Evolutionary conservation across 2,113 vertebrate species (phyloP).

Genomic region (Saguinus imperator): DNA sequence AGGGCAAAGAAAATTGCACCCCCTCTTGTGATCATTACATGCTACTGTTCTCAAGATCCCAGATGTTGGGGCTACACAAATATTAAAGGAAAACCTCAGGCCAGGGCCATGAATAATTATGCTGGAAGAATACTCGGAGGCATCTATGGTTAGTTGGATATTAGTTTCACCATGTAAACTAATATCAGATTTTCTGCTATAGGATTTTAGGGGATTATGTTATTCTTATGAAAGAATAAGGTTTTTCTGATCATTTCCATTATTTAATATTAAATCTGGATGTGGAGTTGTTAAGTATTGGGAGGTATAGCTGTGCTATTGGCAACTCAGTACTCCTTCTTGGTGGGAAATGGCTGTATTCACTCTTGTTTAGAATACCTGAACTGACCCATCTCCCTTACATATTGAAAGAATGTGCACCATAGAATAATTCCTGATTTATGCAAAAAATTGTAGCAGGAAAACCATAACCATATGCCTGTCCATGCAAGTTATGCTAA

Average conservation of each 20-base stretch:
- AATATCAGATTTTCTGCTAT: rapidly evolving
- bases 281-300: not conserved
- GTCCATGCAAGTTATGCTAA: not conserved
- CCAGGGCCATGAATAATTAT: not conserved
- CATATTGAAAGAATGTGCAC: not conserved
- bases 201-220: not conserved
- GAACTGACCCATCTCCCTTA: not conserved
- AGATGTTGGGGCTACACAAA: not conserved
- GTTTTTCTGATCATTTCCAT: not conserved
- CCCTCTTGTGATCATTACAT: not conserved
- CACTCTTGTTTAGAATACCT: not conserved
- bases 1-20: not conserved
- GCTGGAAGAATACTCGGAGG: not conserved
- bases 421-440: not conserved
- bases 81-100: not conserved
- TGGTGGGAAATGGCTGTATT: not conserved
- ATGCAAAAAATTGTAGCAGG: not conserved
- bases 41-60: not conserved
- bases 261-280: not conserved
- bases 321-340: not conserved
- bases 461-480: not conserved
- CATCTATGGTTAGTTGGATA: not conserved
- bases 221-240: not conserved
- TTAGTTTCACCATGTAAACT: not conserved
- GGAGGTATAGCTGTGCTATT: no score